These are phyloP conservation scores for Paedocypris micromegethes DNA, from an alignment of 2,797 vertebrate species.

Conservation along the genomic window DNA sequence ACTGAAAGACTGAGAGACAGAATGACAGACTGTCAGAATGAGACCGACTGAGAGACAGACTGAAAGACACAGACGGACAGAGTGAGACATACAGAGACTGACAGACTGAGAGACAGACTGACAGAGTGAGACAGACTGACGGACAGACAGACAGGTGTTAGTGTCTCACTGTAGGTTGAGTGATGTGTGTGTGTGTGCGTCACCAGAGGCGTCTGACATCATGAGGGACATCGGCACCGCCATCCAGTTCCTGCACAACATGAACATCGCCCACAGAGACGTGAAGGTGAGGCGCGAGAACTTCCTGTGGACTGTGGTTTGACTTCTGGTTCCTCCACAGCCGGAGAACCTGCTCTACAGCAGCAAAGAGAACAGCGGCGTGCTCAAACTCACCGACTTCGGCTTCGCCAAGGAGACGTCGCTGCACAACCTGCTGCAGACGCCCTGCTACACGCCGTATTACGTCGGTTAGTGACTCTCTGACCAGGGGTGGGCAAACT, in stretches of 20 bases:
- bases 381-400: slow-evolving; percentile 96
- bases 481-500: background rate
- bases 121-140: too few species aligned
- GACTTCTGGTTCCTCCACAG: slow-evolving; percentile 54
- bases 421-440: slow-evolving; percentile 86
- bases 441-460: slow-evolving; percentile 96
- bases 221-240: slow-evolving; percentile 94
- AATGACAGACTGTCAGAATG: too few species aligned
- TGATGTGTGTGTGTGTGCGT: slow-evolving; percentile 10
- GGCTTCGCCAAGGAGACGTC: slow-evolving; percentile 97
- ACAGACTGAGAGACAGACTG: too few species aligned
- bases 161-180: too few species aligned
- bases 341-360: slow-evolving; percentile 97
- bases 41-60: too few species aligned
- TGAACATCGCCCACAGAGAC: slow-evolving; percentile 92
- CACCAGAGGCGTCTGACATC: slow-evolving; percentile 87
- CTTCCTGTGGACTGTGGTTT: background rate
- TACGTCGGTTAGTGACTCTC: slow-evolving; percentile 86
- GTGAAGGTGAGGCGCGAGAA: slow-evolving; percentile 78
- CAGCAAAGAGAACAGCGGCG: slow-evolving; percentile 70
- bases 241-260: slow-evolving; percentile 85
- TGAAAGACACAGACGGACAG: too few species aligned
- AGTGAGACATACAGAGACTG: too few species aligned
- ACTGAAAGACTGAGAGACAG: too few species aligned
- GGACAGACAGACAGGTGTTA: too few species aligned